phyloP scores from a whole-genome alignment of 2,113 vertebrate genomes.

The Gopherus evgoodei region DNA sequence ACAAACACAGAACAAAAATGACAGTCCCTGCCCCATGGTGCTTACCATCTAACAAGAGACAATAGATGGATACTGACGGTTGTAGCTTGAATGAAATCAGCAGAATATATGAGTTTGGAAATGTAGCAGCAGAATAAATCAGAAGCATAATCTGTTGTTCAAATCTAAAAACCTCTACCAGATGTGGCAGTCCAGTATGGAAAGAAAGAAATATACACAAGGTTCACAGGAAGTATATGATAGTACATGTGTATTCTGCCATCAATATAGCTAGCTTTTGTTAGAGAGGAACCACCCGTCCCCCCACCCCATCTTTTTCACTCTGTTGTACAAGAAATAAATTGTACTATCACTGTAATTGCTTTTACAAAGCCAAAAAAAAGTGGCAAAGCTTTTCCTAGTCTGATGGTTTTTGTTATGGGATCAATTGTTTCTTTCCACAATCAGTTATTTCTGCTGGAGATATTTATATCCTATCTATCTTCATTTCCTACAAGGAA shows the following conservation, averaged over 20 bases:
- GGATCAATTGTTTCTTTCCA: background rate
- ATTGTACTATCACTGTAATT: background rate
- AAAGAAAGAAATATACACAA: background rate
- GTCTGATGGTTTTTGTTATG: accelerated
- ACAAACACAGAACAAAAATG: background rate
- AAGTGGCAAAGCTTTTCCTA: constrained; percentile 38
- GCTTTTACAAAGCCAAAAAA: background rate
- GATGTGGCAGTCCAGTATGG: background rate
- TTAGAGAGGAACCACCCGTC: background rate
- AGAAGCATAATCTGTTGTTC: background rate
- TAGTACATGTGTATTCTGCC: background rate
- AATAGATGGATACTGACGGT: background rate
- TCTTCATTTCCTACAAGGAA: background rate
- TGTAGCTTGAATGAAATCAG: background rate
- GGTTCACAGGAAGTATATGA: background rate
- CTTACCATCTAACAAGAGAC: background rate
- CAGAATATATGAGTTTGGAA: background rate
- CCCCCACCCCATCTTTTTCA: background rate
- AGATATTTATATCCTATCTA: background rate
- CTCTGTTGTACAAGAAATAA: background rate
- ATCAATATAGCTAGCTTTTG: background rate
- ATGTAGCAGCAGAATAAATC: background rate
- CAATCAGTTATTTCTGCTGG: background rate
- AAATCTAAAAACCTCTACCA: background rate
- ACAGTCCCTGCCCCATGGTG: background rate